phyloP scores from a whole-genome alignment of 2,888 invertebrate genomes.

The Pterostichus niger region DNA sequence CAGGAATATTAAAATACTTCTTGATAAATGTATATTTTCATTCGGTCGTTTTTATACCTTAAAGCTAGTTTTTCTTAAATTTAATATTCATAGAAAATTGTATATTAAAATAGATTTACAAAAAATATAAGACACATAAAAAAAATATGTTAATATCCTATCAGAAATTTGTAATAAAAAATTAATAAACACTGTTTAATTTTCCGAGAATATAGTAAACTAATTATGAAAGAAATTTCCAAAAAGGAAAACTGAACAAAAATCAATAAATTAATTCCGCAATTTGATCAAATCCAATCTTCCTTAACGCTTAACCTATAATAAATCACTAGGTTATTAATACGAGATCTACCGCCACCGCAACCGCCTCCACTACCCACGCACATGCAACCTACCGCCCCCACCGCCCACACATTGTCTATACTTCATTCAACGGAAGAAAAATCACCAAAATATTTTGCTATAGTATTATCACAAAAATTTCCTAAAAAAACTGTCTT shows the following conservation, averaged over 20 bases:
- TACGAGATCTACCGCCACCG: background rate
- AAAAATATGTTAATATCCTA: too few species aligned
- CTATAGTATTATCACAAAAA: background rate
- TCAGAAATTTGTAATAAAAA: too few species aligned
- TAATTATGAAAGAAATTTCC: background rate
- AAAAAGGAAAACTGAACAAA: background rate
- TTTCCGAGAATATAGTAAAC: too few species aligned
- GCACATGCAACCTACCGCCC: background rate
- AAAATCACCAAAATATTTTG: constrained; percentile 4
- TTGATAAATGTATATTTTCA: too few species aligned
- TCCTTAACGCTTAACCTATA: background rate
- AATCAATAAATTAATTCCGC: constrained; percentile 1
- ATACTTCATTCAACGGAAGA: background rate
- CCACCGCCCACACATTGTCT: constrained; percentile 3
- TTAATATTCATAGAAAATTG: too few species aligned
- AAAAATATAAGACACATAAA: too few species aligned
- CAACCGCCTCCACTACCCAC: background rate
- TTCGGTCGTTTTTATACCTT: too few species aligned
- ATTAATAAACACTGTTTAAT: too few species aligned
- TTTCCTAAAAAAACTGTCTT: background rate
- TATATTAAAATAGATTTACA: too few species aligned
- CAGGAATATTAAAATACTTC: too few species aligned
- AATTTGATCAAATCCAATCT: background rate
- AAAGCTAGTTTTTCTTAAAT: too few species aligned
- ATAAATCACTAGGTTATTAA: constrained; percentile 36